Evolutionary conservation across 2,888 invertebrate genomes (phyloP).

Genomic region (Andrena camellia): DNA sequence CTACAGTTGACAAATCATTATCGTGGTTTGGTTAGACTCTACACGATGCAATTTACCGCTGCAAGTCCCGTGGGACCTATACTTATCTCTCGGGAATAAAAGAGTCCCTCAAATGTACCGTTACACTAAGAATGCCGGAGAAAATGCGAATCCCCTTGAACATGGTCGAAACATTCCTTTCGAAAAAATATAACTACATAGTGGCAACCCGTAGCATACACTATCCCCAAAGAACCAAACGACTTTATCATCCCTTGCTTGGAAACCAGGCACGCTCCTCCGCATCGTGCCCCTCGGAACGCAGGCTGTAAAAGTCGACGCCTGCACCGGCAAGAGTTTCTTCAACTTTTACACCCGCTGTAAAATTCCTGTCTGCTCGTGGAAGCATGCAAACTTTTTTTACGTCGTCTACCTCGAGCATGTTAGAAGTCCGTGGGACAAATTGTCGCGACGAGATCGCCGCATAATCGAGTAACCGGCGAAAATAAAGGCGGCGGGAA

Average conservation of each 20-base stretch:
- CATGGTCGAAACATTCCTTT: too few species aligned
- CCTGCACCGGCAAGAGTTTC: not conserved
- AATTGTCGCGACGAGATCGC: slow-evolving; percentile 5
- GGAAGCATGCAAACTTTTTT: slow-evolving; percentile 14
- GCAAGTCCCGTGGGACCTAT: not conserved
- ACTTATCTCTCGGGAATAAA: not conserved
- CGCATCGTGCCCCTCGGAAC: not conserved
- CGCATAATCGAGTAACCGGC: not conserved
- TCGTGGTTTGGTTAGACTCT: not conserved
- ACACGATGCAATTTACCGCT: not conserved
- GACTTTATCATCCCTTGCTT: slow-evolving; percentile 23
- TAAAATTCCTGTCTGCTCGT: slow-evolving; percentile 31
- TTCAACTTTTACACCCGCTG: slow-evolving; percentile 34
- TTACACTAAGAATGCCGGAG: not conserved
- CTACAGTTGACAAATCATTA: slow-evolving; percentile 54
- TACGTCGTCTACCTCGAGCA: not conserved
- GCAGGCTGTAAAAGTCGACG: slow-evolving; percentile 27
- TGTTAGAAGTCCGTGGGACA: not conserved
- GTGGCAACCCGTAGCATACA: not conserved
- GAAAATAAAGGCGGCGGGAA: not conserved
- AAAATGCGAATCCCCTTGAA: not conserved
- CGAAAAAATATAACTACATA: too few species aligned
- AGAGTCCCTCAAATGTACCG: not conserved
- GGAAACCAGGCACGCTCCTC: slow-evolving; percentile 9
- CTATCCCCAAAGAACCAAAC: slow-evolving; percentile 1